Percentiles rank a stretch among this genome's conserved stretches.
phyloP scores from a whole-genome alignment of 2,113 vertebrate genomes.

The Microtus pennsylvanicus region DNA sequence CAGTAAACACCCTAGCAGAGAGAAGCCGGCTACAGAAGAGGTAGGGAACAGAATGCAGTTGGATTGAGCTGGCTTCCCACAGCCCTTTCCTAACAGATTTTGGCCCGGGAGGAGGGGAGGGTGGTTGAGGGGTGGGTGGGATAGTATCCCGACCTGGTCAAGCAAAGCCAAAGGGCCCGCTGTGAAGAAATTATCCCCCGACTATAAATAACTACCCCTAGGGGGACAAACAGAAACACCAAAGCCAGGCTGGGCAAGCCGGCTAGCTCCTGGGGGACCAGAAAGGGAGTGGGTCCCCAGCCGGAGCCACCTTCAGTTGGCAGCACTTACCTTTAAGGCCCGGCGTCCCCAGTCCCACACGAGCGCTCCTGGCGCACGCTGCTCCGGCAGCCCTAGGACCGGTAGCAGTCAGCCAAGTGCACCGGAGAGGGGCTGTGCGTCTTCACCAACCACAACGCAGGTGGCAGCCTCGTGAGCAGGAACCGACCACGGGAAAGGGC shows the following conservation, averaged over 20 bases:
- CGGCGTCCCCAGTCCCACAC: background rate
- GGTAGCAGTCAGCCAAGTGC: background rate
- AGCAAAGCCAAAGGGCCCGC: background rate
- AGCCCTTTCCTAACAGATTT: background rate
- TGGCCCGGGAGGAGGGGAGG: accelerated
- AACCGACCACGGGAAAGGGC: background rate
- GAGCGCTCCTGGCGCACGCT: background rate
- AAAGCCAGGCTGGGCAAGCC: background rate
- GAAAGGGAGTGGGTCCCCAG: background rate
- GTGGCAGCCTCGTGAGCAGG: background rate
- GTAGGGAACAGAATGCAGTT: background rate
- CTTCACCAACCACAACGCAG: background rate
- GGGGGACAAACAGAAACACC: background rate
- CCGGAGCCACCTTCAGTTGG: background rate
- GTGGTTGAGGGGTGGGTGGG: background rate
- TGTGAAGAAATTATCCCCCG: background rate
- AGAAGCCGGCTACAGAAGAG: background rate
- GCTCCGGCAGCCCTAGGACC: background rate
- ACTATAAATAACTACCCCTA: slow-evolving; percentile 56
- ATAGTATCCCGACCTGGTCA: background rate
- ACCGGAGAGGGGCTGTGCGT: background rate
- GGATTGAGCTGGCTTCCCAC: accelerated
- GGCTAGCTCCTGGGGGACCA: background rate
- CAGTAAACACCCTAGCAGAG: too few species aligned
- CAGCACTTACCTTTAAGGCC: background rate